phyloP scores from a whole-genome alignment of 2,113 vertebrate species.

The Hystrix brachyura region DNA sequence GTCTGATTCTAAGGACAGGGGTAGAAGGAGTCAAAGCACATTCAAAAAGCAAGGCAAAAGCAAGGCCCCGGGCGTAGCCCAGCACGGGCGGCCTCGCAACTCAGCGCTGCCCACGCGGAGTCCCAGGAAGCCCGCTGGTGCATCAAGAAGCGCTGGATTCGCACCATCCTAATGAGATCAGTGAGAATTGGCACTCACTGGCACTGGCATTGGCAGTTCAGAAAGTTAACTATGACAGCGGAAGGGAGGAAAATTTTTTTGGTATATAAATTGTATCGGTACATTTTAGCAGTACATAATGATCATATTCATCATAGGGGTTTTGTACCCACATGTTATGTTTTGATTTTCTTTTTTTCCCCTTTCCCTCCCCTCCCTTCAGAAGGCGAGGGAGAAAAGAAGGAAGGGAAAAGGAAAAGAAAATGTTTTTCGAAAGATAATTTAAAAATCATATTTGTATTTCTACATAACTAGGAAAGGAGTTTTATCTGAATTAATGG shows the following conservation, averaged over 20 bases:
- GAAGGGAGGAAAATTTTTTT: background rate
- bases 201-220: background rate
- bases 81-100: too few species aligned
- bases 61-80: accelerated
- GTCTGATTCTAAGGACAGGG: background rate
- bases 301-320: too few species aligned
- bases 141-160: background rate
- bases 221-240: background rate
- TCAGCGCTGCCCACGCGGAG: accelerated
- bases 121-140: too few species aligned
- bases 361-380: too few species aligned
- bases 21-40: background rate
- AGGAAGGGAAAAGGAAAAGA: too few species aligned
- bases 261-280: too few species aligned
- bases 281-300: too few species aligned
- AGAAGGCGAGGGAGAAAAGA: too few species aligned
- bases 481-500: background rate
- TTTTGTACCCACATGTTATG: too few species aligned
- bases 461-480: conserved; percentile 23
- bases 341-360: too few species aligned
- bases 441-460: background rate
- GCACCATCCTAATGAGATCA: too few species aligned
- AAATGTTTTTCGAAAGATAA: background rate
- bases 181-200: background rate
- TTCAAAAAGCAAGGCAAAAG: background rate